These are phyloP conservation scores for Phyllostomus discolor DNA, from an alignment of 2,113 vertebrate genomes.

Conservation along the genomic window DNA sequence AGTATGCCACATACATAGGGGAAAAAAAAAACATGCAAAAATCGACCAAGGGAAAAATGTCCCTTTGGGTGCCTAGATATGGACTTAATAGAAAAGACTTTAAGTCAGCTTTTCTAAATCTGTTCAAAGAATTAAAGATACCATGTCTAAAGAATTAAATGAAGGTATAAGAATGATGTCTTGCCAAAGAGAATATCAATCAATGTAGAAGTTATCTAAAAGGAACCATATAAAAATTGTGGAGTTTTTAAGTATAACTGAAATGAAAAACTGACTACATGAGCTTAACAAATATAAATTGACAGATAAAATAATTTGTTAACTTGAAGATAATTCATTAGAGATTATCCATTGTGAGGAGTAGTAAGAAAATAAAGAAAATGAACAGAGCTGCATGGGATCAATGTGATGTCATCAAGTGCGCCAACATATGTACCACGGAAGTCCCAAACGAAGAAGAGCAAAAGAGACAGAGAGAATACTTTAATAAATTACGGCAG, in stretches of 20 bases:
- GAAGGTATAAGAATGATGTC: background rate
- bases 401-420: background rate
- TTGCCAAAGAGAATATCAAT: background rate
- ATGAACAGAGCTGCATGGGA: background rate
- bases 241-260: background rate
- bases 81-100: background rate
- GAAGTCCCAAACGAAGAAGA: background rate
- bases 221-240: background rate
- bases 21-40: background rate
- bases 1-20: background rate
- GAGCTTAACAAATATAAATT: background rate
- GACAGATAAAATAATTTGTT: background rate
- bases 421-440: background rate
- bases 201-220: background rate
- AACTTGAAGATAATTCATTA: background rate
- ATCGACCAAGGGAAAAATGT: background rate
- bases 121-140: background rate
- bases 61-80: background rate
- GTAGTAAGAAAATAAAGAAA: background rate
- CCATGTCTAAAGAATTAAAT: slow-evolving; percentile 14
- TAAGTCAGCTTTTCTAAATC: background rate
- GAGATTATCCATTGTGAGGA: background rate
- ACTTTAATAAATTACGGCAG: background rate
- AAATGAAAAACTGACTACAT: background rate
- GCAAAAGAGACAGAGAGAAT: background rate